Evolutionary conservation across 2,888 invertebrate species (phyloP), one percentile per base, ranked within the genome.

Genomic region (Microctonus hyperodae): DNA sequence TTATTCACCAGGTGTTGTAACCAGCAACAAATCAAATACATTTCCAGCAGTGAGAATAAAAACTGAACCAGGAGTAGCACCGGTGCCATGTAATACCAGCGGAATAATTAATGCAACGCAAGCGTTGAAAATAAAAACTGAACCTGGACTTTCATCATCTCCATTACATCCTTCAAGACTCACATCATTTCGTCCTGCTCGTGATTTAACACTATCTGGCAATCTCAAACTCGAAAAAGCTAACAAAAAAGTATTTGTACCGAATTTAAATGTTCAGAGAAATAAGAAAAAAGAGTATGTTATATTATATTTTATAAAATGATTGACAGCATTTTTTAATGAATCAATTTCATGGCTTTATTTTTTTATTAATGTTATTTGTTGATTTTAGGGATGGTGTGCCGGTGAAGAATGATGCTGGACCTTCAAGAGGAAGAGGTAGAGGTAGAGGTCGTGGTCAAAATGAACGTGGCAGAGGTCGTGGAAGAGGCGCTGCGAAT

Each of bases 221-320:
- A 79, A 75, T 61, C 65, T 79, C 13, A 81, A 81, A 65, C 71
- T 73, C 57, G 82, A 83, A 53, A 84, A 79, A 67, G 68, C 79
- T 1, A 55, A 22, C 16, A 84, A 80, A 63, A 83, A 79, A 71
- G 61, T 81, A 4, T 84, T 81, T 55, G 76, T 73, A 3, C 84
- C 84, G 33, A 84, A 84, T 71, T 63, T 84, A 31, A 84, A 83
- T 75, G 82, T 77, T n/a, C 82, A 81, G 57, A 78, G 84, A 60
- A 79, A 75, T 56, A 84, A 80, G 63, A 81, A 80, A 68, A 79
- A 81, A 70, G 83, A 81, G 83, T 83, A 75, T 61, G 79, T 72
- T n/a, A 23, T 44, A 37, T 23, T n/a, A 53, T 59, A 16, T 37
- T 37, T 9, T 22, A 28, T 40, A 6, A n/a, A 40, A 20, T 44